Evolutionary conservation across 1,140 invertebrate species (phyloP), one percentile per base, ranked within the genome.

Genomic region (Sitodiplosis mosellana): DNA sequence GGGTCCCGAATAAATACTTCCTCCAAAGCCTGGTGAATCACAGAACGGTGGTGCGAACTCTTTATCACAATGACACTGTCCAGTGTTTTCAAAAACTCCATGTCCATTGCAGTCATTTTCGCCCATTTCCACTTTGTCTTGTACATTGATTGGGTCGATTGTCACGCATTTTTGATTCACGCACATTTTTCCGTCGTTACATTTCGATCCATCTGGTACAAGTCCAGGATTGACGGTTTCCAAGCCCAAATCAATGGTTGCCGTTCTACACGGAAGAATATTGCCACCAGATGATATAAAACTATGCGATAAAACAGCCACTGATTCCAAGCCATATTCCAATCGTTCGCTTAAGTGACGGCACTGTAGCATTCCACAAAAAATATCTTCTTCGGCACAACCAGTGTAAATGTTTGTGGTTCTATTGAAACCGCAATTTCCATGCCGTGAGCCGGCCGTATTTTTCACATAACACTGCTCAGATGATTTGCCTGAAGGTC

Each of bases 321-420:
- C 83, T 0, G 83, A 82, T 64, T 95, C 91, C 79, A 94, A 90
- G n/a, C 94, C 94, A 65, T 96, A 97, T 69, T 94, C 87, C 2
- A 97, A 69, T 40, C 82, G 76, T 60, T 98, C 92, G 63, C 92
- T 94, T 43, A 89, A 68, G 61, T 96, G 90, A 21, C 79, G 76
- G 64, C 94, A 99, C 60, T 98, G 92, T 14, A 98, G 68, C 75
- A 93, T 82, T 1, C 94, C 94, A 69, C 94, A 98, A 37, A 81
- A 67, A 1, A 84, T 71, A 67, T 95, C 77, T 75, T 79, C 74
- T 46, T 70, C 60, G 6, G 72, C 62, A 63, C 94, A 98, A 51
- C 72, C 76, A 1, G 71, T 63, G 64, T 78, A 97, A 18, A 73
- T 76, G 20, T 81, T 69, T 41, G 78, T 80, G 0, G 80, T 55